Percentiles rank a stretch among this genome's conserved stretches.
phyloP scores from a whole-genome alignment of 1,140 invertebrate genomes.

The Tetragonula clypearis region DNA sequence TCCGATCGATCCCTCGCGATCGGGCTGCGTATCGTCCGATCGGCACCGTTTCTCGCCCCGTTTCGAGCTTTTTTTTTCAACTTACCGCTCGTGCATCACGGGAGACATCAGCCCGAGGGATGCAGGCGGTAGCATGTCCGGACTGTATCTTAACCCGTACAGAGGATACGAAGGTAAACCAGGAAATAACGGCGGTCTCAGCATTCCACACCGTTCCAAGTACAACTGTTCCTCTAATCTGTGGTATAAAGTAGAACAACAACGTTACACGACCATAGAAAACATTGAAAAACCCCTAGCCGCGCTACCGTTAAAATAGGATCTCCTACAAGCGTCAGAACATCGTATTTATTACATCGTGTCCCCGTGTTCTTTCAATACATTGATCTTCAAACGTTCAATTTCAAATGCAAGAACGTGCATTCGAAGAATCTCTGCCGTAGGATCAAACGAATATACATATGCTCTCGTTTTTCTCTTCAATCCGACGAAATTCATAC shows the following conservation, averaged over 20 bases:
- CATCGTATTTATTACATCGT: too few relatives aligned
- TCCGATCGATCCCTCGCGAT: neutral
- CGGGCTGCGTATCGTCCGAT: neutral
- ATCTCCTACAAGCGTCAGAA: neutral
- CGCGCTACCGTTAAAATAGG: too few relatives aligned
- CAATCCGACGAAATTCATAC: too few relatives aligned
- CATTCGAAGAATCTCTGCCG: too few relatives aligned
- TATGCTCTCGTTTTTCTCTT: too few relatives aligned
- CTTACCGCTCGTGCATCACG: constrained; percentile 84
- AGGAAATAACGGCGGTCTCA: constrained; percentile 85
- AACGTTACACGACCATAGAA: neutral
- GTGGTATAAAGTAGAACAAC: constrained; percentile 41
- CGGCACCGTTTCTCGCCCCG: fast-evolving
- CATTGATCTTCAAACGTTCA: too few relatives aligned
- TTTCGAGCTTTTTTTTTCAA: neutral
- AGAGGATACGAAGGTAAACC: constrained; percentile 83
- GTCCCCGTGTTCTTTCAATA: too few relatives aligned
- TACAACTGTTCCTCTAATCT: constrained; percentile 90
- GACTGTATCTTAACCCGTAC: constrained; percentile 82
- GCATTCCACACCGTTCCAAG: constrained; percentile 88
- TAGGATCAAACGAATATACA: too few relatives aligned
- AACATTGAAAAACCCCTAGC: too few relatives aligned
- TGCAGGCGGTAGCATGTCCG: constrained; percentile 82
- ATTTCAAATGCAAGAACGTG: too few relatives aligned
- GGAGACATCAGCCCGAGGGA: constrained; percentile 82